Base-by-base conservation (phyloP, 2,888 invertebrate genomes). In the Isotomurus palustris region DNA sequence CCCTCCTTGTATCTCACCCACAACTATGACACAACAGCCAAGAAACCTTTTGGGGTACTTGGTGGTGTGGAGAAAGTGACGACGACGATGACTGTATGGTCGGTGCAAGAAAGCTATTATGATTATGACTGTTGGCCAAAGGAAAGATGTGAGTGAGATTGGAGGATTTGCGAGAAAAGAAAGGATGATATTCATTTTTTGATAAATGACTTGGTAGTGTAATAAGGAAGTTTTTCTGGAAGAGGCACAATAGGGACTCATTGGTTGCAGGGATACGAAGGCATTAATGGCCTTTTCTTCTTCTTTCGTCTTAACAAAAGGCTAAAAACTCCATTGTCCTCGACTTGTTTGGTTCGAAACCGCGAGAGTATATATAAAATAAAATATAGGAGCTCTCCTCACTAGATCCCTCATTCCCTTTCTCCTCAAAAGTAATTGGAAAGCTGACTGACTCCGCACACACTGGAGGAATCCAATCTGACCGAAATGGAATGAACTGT, bases 111-210 rank as follows among this genome's bases (percentile, higher is more conserved):
- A n/a, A n/a, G n/a, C n/a, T n/a, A n/a, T n/a, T n/a, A n/a, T n/a
- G n/a, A n/a, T n/a, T n/a, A n/a, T n/a, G n/a, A n/a, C n/a, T n/a
- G n/a, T n/a, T 55, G 53, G 51, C 55, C 61, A 55, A 50, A 52
- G 52, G 52, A 62, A 53, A 53, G 49, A 53, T 56, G 44, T 56
- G 32, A 55, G 53, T 60, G 58, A 36, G 29, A 36, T 28, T 38
- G 24, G 48, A 41, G 49, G 55, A 55, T 32, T 55, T 48, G 48
- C 36, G 52, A 28, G 43, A 52, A 47, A 52, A 29, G 40, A 32
- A 54, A 27, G 40, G 58, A 58, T 58, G 58, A 58, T 58, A 53
- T 58, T 58, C 53, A 58, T 58, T 58, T 53, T 58, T 58, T 58
- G 58, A 58, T 58, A 58, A 54, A 58, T 58, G 58, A 53, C 53